Conservation (phyloP, 2,888 invertebrate species). For the Neoscelio sp. region DNA sequence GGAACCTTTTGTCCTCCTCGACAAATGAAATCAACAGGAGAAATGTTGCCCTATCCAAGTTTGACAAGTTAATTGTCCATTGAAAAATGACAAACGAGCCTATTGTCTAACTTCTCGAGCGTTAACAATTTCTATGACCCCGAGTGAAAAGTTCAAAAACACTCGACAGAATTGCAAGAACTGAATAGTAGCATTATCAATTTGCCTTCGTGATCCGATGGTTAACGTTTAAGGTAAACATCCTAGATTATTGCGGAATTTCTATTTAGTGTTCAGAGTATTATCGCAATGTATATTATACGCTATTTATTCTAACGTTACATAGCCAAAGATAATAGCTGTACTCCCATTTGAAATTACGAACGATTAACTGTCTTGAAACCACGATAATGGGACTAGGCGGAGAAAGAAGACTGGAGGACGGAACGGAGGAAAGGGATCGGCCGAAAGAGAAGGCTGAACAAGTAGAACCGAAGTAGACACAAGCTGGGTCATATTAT, state of each 20-base stretch:
- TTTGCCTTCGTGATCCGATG: constrained; percentile 40
- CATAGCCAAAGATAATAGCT: constrained; percentile 61
- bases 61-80: constrained; percentile 35
- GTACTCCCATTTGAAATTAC: constrained; percentile 55
- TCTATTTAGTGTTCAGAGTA: constrained; percentile 60
- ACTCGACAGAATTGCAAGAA: background rate
- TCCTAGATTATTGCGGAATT: constrained; percentile 57
- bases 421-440: constrained; percentile 40
- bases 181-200: constrained; percentile 48
- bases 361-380: constrained; percentile 58
- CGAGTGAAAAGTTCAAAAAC: constrained; percentile 27
- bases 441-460: constrained; percentile 52
- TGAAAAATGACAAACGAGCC: background rate
- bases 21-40: constrained; percentile 20
- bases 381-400: constrained; percentile 52
- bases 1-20: constrained; percentile 19
- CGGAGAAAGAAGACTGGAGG: constrained; percentile 35
- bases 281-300: constrained; percentile 56
- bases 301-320: constrained; percentile 62
- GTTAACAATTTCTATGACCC: constrained; percentile 13
- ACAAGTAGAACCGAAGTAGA: constrained; percentile 63
- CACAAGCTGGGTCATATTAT: constrained; percentile 74
- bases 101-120: no score
- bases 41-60: background rate
- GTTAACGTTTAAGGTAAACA: constrained; percentile 50